Evolutionary conservation across 2,113 vertebrate genomes (phyloP).

Genomic region (Promerops cafer): DNA sequence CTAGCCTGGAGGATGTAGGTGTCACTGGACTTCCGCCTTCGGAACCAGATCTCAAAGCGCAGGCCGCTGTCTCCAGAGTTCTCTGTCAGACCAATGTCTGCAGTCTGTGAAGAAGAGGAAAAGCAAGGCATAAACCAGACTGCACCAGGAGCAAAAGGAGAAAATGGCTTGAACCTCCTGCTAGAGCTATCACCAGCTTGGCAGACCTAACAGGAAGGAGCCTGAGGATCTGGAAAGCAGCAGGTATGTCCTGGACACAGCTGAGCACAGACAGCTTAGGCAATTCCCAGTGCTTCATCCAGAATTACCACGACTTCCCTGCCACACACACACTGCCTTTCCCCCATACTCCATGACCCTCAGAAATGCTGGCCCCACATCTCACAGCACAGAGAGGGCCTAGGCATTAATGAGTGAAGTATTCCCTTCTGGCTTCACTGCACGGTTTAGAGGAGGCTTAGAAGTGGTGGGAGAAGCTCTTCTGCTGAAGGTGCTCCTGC

Average conservation of each 20-base stretch:
- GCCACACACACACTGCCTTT: rapidly evolving
- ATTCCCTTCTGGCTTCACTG: background rate
- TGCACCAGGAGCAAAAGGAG: background rate
- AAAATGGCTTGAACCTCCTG: background rate
- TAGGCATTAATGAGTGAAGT: background rate
- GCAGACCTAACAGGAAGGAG: background rate
- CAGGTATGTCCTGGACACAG: background rate
- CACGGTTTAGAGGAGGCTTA: background rate
- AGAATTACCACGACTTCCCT: background rate
- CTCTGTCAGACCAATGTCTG: conserved; percentile 85
- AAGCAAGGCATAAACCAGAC: background rate
- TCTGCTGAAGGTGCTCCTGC: background rate
- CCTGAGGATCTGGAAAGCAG: background rate
- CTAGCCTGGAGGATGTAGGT: conserved; percentile 82
- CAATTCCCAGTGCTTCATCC: background rate
- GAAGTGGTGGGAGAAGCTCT: background rate
- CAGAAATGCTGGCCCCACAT: background rate
- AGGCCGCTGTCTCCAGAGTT: conserved; percentile 76
- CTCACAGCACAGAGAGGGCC: background rate
- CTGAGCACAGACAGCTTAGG: background rate
- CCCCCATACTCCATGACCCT: rapidly evolving
- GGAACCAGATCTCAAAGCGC: conserved; percentile 88
- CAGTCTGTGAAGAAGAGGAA: conserved; percentile 67
- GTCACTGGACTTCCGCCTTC: conserved; percentile 81
- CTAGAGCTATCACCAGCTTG: background rate